phyloP scores from a whole-genome alignment of 2,797 vertebrate species.

The Ctenosaura bakeri region DNA sequence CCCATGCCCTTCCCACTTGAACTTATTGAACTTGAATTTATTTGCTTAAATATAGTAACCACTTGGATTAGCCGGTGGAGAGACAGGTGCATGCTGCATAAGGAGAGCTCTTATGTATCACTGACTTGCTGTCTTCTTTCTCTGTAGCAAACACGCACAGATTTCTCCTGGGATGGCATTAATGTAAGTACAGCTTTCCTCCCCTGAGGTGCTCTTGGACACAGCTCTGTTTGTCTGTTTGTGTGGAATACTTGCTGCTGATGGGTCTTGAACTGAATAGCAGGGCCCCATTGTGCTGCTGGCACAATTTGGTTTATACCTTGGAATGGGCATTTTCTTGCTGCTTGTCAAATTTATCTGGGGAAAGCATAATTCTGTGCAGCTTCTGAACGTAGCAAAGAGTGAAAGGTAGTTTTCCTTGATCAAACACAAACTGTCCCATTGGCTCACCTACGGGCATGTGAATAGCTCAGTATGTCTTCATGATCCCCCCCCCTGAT shows the following conservation, averaged over 20 bases:
- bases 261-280: not conserved
- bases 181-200: slow-evolving; percentile 82
- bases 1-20: not conserved
- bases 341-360: not conserved
- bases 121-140: slow-evolving; percentile 68
- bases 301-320: not conserved
- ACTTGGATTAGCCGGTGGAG: not conserved
- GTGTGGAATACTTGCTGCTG: not conserved
- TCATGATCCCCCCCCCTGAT: not conserved
- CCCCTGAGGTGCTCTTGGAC: not conserved
- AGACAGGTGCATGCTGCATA: not conserved
- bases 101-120: not conserved
- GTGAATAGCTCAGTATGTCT: not conserved
- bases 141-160: slow-evolving; percentile 94
- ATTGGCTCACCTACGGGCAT: not conserved
- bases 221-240: not conserved
- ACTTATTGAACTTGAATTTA: not conserved
- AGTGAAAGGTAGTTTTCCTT: not conserved
- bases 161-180: slow-evolving; percentile 96
- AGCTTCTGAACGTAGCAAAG: not conserved
- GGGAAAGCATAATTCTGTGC: not conserved
- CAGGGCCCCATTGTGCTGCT: not conserved
- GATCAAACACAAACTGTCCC: not conserved
- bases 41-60: slow-evolving; percentile 3
- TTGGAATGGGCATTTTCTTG: not conserved